Evolutionary conservation across 2,113 vertebrate species (phyloP), one percentile per base, ranked within the genome.

Genomic region (Oncorhynchus masou): DNA sequence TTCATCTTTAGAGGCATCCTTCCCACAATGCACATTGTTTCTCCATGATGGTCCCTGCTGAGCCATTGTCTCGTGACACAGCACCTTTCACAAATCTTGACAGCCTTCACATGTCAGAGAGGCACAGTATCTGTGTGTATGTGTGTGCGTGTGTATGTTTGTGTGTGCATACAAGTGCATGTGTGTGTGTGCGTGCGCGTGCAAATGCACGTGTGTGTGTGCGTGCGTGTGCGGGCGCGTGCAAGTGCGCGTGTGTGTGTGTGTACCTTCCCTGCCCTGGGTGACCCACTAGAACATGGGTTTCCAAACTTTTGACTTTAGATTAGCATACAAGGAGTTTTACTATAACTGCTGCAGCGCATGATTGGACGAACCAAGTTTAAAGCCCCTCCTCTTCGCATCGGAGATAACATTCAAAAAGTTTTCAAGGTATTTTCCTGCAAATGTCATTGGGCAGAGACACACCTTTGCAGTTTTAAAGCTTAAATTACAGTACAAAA

Each of bases 21-120:
- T 45, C 39, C 34, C 68, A 70, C 68, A 70, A 51, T 70, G 68
- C 45, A 70, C 45, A 70, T 70, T 70, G 68, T 70, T 49, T 70
- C 39, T 70, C 24, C 4, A 9, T n/a, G 34, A 39, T 29, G 4
- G 34, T 8, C 20, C 39, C 45, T 22, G 49, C 27, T 29, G 48
- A 48, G 39, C 9, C 22, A 49, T 48, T 70, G 68, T 48, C 19
- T 48, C n/a, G 5, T 31, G n/a, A 62, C n/a, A 9, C n/a, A 24
- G 19, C n/a, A 22, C n/a, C 20, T n/a, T 9, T 62, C 19, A 62
- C 59, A 8, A 8, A 20, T 16, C 16, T 19, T 39, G 25, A 31
- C 27, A 68, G 29, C 25, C 22, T 27, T 15, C 13, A 3, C 6
- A 34, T 20, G 29, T 20, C 15, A 67, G 65, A 29, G 4, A 31